Evolutionary conservation across 2,888 invertebrate species (phyloP).

Genomic region (Luffia ferchaultella): DNA sequence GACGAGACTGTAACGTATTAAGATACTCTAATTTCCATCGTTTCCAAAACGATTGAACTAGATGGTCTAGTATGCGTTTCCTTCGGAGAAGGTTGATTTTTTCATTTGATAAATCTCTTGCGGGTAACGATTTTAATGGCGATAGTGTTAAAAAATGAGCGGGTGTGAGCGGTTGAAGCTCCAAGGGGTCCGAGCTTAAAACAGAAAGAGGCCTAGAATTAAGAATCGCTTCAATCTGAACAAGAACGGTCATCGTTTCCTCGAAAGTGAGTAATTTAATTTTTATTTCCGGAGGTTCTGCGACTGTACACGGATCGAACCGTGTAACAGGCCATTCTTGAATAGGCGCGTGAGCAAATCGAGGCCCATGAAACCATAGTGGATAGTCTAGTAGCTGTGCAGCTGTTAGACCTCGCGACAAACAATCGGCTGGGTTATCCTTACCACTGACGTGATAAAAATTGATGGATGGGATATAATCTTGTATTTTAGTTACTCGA

Average conservation of each 20-base stretch:
- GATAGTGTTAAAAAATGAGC: constrained; percentile 10
- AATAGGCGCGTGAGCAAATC: neutral
- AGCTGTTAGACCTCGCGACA: neutral
- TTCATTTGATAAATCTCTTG: neutral
- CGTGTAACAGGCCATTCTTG: constrained; percentile 1
- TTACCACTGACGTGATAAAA: constrained; percentile 3
- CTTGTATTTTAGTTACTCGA: constrained; percentile 2
- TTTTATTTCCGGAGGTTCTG: constrained; percentile 1
- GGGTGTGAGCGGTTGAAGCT: constrained; percentile 6
- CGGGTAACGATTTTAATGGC: constrained; percentile 4
- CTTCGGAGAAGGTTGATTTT: neutral
- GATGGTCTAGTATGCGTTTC: constrained; percentile 1
- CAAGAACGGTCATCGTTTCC: neutral
- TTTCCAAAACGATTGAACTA: constrained; percentile 8
- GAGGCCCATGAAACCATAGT: constrained; percentile 1
- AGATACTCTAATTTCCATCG: constrained; percentile 8
- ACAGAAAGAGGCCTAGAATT: constrained; percentile 13
- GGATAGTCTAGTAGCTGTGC: neutral
- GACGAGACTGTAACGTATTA: constrained; percentile 4
- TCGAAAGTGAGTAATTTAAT: constrained; percentile 1
- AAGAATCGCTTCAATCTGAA: constrained; percentile 6
- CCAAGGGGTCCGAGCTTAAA: constrained; percentile 7
- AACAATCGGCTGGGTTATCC: constrained; percentile 4
- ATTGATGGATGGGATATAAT: neutral
- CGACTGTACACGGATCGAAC: neutral